Conservation (phyloP, 2,888 invertebrate species). For the Agrilus cyanescens region DNA sequence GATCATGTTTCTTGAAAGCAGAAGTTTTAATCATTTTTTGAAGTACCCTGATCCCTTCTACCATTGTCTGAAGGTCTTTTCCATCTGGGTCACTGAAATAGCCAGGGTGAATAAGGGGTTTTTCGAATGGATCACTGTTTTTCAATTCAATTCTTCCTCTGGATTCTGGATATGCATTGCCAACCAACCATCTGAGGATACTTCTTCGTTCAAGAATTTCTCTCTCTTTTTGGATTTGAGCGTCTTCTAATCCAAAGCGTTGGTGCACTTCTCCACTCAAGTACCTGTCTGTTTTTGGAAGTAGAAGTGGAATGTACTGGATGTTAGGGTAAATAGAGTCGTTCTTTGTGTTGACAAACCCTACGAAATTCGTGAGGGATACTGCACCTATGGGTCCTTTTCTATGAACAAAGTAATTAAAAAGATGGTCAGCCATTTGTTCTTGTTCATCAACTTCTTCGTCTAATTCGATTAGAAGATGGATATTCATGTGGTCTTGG, state of each 20-base stretch:
- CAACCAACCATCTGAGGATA: no score
- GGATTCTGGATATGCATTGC: slow-evolving; percentile 32
- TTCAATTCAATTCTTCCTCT: slow-evolving; percentile 41
- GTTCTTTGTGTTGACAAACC: slow-evolving; percentile 35
- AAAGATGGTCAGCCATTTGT: slow-evolving; percentile 18
- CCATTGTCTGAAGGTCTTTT: slow-evolving; percentile 36
- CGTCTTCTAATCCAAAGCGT: not conserved
- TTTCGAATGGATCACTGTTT: slow-evolving; percentile 42
- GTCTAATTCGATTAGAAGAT: slow-evolving; percentile 1
- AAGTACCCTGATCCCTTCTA: slow-evolving; percentile 37
- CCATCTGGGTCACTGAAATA: slow-evolving; percentile 44
- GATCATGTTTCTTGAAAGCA: slow-evolving; percentile 30
- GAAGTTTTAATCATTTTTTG: slow-evolving; percentile 33
- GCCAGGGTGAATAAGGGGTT: slow-evolving; percentile 49
- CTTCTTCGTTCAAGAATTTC: no score
- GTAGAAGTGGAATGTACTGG: slow-evolving; percentile 39
- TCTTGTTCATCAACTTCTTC: slow-evolving; percentile 2
- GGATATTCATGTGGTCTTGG: slow-evolving; percentile 27
- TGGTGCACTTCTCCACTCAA: slow-evolving; percentile 1
- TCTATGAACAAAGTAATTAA: slow-evolving; percentile 37
- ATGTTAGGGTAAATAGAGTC: slow-evolving; percentile 45
- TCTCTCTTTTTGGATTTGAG: no score
- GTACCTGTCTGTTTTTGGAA: slow-evolving; percentile 27
- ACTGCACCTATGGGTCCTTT: slow-evolving; percentile 38
- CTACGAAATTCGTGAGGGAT: slow-evolving; percentile 36